Evolutionary conservation across 2,113 vertebrate species (phyloP).

Genomic region (Mustelus asterias): DNA sequence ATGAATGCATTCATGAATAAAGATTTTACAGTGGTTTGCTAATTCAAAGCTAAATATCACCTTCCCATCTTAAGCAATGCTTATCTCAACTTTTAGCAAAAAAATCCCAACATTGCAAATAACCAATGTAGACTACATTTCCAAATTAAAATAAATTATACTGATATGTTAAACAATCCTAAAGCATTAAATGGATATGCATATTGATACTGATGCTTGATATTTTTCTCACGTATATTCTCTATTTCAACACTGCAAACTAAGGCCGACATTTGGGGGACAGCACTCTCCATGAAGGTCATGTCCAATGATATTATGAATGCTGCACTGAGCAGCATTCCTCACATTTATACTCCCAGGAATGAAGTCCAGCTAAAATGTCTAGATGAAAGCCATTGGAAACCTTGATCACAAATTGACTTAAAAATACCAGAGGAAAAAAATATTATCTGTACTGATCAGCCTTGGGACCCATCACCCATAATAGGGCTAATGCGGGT

Average conservation of each 20-base stretch:
- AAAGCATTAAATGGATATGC: background rate
- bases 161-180: background rate
- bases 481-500: background rate
- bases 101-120: background rate
- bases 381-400: background rate
- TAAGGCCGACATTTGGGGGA: background rate
- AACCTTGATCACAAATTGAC: background rate
- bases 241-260: background rate
- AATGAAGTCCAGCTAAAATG: background rate
- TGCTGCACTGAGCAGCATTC: background rate
- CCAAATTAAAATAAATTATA: background rate
- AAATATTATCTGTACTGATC: background rate
- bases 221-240: background rate
- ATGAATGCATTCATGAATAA: background rate
- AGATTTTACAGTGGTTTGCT: background rate
- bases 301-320: background rate
- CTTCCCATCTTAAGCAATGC: background rate
- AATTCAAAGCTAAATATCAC: background rate
- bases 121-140: background rate
- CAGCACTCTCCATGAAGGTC: background rate
- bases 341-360: background rate
- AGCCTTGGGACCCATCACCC: background rate
- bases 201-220: background rate
- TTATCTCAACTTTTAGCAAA: background rate
- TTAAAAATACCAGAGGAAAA: background rate